These are phyloP conservation scores for Saimiri boliviensis DNA, from an alignment of 2,113 vertebrate species.

Conservation along the genomic window DNA sequence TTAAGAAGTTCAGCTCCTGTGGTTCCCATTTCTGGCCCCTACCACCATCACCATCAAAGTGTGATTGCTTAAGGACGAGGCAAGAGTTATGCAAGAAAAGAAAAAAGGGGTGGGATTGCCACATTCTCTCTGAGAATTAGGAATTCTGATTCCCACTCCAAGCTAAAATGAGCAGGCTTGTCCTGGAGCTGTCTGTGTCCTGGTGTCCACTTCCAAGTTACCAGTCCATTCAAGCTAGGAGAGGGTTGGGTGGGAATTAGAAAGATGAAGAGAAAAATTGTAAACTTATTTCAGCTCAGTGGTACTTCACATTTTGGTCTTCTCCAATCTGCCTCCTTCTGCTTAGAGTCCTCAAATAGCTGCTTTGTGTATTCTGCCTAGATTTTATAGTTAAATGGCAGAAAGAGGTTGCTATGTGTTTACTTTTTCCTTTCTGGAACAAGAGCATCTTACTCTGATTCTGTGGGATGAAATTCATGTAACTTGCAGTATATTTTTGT, in stretches of 20 bases:
- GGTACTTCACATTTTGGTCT: not conserved
- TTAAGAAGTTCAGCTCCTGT: not conserved
- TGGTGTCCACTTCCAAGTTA: not conserved
- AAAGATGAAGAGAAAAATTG: not conserved
- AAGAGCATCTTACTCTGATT: not conserved
- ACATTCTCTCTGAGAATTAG: not conserved
- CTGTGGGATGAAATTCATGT: not conserved
- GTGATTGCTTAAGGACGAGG: not conserved
- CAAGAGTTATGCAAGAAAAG: not conserved
- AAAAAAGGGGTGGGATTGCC: not conserved
- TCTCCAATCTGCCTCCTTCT: not conserved
- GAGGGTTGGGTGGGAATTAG: accelerated
- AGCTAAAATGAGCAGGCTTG: not conserved
- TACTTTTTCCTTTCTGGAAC: not conserved
- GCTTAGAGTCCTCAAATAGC: not conserved
- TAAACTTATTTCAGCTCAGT: not conserved
- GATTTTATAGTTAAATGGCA: not conserved
- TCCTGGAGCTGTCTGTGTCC: not conserved
- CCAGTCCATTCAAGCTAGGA: not conserved
- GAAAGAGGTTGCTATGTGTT: not conserved
- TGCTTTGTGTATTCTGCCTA: not conserved
- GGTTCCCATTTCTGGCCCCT: not conserved
- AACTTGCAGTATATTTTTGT: not conserved
- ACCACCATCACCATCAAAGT: not conserved
- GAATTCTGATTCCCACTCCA: not conserved